Evolutionary conservation across 1,140 invertebrate genomes (phyloP), one percentile per base, ranked within the genome.

Genomic region (Hylaeus anthracinus): DNA sequence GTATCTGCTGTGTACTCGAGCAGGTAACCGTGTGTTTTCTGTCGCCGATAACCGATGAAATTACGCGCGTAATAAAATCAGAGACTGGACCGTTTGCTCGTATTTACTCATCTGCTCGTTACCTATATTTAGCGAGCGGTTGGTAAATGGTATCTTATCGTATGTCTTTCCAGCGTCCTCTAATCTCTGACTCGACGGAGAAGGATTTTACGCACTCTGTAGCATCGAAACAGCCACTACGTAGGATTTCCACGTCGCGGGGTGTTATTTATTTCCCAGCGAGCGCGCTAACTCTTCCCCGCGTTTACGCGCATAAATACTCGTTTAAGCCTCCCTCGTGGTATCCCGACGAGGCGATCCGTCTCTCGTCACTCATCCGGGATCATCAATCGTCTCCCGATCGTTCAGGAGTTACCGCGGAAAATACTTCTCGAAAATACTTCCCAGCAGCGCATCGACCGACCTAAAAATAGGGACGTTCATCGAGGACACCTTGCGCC

Each of bases 221-320:
- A 65, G 63, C 84, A 66, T 73, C 15, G 72, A 39, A 79, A 72
- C 76, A 80, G 72, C 74, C 66, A 74, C 79, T 65, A 60, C 74
- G 61, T 41, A 65, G 84, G 81, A 83, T 81, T 86, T 86, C 70
- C 84, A 74, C 81, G 81, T 86, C 58, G 15, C 65, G n/a, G n/a
- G 58, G 58, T 63, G 85, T 87, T 87, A 87, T 87, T 87, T 87
- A 87, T 87, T 87, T 87, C 84, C 82, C 72, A 37, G 15, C 72
- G 37, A 58, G 65, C 60, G 39, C 69, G 71, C 55, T 79, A 86
- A 87, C 86, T 86, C 86, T 87, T 86, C 85, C 82, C 82, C 87
- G 84, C 85, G 85, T 86, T 87, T 87, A 86, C 85, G 85, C 71
- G 53, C 86, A 87, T 87, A 87, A 87, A 87, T 86, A 87, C 85